Conservation (phyloP, 2,888 invertebrate species). For the Erebia palarica region DNA sequence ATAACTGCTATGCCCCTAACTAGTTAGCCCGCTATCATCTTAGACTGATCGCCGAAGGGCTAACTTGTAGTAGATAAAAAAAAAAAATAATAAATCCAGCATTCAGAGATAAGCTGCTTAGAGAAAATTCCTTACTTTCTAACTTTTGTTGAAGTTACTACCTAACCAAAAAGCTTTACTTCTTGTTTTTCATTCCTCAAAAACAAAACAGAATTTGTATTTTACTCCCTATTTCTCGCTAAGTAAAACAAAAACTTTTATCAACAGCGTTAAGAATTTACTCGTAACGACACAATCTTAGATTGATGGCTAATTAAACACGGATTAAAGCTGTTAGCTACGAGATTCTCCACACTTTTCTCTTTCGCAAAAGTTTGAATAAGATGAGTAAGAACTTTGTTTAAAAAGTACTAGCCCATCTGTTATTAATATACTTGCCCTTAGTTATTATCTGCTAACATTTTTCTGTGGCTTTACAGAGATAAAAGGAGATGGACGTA, state of each 20-base stretch:
- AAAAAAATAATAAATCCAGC: too few species aligned
- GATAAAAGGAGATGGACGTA: too few species aligned
- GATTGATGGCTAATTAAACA: constrained; percentile 15
- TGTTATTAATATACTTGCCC: not conserved
- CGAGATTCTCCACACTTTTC: not conserved
- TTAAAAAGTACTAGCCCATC: not conserved
- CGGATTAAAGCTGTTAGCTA: constrained; percentile 10
- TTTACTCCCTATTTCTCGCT: constrained; percentile 8
- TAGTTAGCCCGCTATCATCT: too few species aligned
- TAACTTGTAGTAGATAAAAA: too few species aligned
- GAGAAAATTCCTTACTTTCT: constrained; percentile 1
- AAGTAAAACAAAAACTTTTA: constrained; percentile 13
- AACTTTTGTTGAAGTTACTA: not conserved
- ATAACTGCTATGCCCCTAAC: too few species aligned
- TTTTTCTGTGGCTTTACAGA: too few species aligned
- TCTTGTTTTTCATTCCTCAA: not conserved
- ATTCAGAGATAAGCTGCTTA: not conserved
- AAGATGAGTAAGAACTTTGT: not conserved
- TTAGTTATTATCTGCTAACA: too few species aligned
- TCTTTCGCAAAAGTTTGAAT: constrained; percentile 2
- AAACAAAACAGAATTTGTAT: constrained; percentile 4
- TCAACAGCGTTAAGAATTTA: constrained; percentile 11
- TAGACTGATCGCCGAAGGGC: too few species aligned
- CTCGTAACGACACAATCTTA: constrained; percentile 4
- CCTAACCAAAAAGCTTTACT: not conserved